These are phyloP conservation scores for Apis laboriosa DNA, from an alignment of 1,140 invertebrate species.

Conservation along the genomic window DNA sequence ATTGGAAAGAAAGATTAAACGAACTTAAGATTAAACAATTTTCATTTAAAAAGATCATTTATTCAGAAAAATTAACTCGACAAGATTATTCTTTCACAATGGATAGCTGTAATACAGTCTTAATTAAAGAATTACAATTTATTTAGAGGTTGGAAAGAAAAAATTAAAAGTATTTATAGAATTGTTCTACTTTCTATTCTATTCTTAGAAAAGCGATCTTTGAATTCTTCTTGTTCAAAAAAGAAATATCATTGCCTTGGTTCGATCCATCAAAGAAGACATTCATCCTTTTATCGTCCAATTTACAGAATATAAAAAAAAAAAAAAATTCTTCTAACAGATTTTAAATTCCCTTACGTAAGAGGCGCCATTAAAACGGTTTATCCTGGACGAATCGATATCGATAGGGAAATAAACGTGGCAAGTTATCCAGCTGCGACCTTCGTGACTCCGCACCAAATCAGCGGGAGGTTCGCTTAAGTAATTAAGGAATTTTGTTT, in stretches of 20 bases:
- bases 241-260: not conserved
- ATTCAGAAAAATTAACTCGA: too few relatives aligned
- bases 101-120: too few relatives aligned
- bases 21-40: not conserved
- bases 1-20: not conserved
- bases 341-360: not conserved
- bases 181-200: not conserved
- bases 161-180: not conserved
- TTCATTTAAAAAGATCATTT: too few relatives aligned
- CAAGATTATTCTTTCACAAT: too few relatives aligned
- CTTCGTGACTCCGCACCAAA: not conserved
- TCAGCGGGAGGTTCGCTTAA: not conserved
- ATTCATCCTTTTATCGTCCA: not conserved
- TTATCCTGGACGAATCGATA: constrained; percentile 4
- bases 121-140: not conserved
- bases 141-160: not conserved
- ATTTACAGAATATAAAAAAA: not conserved
- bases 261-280: not conserved
- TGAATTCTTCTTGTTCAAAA: not conserved
- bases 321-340: not conserved
- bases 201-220: not conserved
- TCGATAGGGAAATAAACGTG: not conserved
- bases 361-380: not conserved
- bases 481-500: constrained; percentile 37
- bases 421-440: not conserved